Evolutionary conservation across 30 jellyfish, hydroid and myxozoan genomes (phyloP).

Genomic region (Aurelia aurita): DNA sequence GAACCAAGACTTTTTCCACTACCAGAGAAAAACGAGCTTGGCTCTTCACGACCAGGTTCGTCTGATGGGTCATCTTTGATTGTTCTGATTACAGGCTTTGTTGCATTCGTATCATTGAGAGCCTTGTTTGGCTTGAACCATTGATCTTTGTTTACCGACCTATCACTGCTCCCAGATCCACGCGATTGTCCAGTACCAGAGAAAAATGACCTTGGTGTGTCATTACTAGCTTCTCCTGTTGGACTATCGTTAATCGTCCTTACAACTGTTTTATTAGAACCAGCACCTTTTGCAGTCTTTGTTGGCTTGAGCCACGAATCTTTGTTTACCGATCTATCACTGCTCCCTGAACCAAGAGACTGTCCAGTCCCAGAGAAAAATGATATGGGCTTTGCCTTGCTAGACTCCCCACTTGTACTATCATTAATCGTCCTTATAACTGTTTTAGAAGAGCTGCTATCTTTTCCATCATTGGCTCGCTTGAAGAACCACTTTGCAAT

Average conservation of each 20-base stretch:
- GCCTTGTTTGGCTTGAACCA: no score
- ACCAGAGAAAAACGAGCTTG: no score
- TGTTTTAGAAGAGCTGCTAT: not conserved
- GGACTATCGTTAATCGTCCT: not conserved
- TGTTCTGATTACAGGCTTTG: no score
- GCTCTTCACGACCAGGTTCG: no score
- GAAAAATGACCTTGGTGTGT: not conserved
- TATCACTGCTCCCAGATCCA: not conserved
- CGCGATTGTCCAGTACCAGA: slow-evolving; percentile 36
- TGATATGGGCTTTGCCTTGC: not conserved
- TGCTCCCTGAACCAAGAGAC: slow-evolving; percentile 3
- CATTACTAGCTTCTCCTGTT: not conserved
- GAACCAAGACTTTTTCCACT: no score
- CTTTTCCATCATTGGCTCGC: not conserved
- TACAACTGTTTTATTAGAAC: not conserved
- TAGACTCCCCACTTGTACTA: not conserved
- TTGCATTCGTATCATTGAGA: no score
- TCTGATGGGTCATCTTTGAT: no score
- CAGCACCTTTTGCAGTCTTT: no score
- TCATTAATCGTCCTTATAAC: not conserved
- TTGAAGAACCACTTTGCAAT: slow-evolving; percentile 56
- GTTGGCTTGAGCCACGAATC: slow-evolving; percentile 16
- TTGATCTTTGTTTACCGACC: slow-evolving; percentile 1
- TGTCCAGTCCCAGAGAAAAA: slow-evolving; percentile 45
- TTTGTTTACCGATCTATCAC: not conserved